phyloP scores from a whole-genome alignment of 2,113 vertebrate genomes.

The Dipodomys ordii region DNA sequence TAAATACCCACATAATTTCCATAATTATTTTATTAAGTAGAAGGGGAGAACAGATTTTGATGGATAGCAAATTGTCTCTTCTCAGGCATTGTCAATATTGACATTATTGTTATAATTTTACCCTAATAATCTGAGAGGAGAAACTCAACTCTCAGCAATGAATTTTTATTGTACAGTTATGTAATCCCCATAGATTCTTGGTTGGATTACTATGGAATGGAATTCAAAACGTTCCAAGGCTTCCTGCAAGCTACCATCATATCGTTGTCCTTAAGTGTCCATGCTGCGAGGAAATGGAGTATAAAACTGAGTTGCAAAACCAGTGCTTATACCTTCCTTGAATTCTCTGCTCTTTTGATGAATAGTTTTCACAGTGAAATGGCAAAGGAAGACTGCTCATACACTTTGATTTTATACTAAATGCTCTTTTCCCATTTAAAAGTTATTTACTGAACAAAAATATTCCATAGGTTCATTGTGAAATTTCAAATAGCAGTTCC shows the following conservation, averaged over 20 bases:
- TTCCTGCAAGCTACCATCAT: neutral
- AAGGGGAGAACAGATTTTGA: neutral
- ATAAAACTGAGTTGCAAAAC: constrained; percentile 49
- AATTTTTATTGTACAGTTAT: constrained; percentile 2
- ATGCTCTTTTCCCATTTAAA: constrained; percentile 23
- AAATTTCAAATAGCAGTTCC: constrained; percentile 45
- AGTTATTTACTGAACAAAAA: neutral
- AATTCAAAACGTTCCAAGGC: constrained; percentile 39
- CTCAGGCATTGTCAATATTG: neutral
- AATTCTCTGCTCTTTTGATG: constrained; percentile 17
- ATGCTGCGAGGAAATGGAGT: constrained; percentile 7
- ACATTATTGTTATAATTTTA: neutral
- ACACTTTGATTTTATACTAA: constrained; percentile 32
- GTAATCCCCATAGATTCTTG: constrained; percentile 11
- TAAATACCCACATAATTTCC: neutral
- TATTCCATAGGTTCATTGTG: constrained; percentile 18
- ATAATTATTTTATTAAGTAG: neutral
- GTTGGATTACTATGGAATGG: neutral
- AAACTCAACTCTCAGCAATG: neutral
- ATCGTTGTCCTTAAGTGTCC: neutral
- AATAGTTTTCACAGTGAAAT: constrained; percentile 18
- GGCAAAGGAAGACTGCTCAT: neutral
- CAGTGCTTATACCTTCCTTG: neutral
- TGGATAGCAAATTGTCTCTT: neutral
- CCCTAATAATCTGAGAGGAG: constrained; percentile 3